These are phyloP conservation scores for Pterocles gutturalis DNA, from an alignment of 2,113 vertebrate species.

Conservation along the genomic window DNA sequence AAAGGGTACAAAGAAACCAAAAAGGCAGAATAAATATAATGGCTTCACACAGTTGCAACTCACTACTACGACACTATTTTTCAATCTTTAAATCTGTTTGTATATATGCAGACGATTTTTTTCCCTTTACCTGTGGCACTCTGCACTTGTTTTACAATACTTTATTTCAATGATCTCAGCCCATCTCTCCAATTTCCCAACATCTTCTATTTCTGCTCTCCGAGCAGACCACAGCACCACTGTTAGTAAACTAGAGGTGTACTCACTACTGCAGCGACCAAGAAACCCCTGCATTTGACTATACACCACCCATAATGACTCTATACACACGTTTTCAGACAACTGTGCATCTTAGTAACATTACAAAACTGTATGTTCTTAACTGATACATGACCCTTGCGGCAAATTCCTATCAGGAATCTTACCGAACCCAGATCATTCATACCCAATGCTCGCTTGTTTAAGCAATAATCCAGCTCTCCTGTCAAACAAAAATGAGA, in stretches of 20 bases:
- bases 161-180: background rate
- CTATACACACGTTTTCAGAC: background rate
- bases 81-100: background rate
- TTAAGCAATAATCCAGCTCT: background rate
- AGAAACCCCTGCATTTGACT: background rate
- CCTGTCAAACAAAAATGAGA: background rate
- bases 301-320: background rate
- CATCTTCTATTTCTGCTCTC: background rate
- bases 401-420: background rate
- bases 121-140: background rate
- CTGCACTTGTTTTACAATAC: background rate
- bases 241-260: accelerated
- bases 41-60: background rate
- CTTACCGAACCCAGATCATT: background rate
- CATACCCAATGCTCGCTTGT: background rate
- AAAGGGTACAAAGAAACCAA: background rate
- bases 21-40: background rate
- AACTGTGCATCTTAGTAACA: background rate
- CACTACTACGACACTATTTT: too few relatives aligned
- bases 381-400: background rate
- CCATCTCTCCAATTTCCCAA: background rate
- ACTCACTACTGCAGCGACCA: background rate
- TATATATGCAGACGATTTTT: too few relatives aligned
- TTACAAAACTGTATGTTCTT: background rate
- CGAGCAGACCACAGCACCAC: background rate